phyloP scores from a whole-genome alignment of 1,140 invertebrate species.

The Paramacrobiotus metropolitanus region DNA sequence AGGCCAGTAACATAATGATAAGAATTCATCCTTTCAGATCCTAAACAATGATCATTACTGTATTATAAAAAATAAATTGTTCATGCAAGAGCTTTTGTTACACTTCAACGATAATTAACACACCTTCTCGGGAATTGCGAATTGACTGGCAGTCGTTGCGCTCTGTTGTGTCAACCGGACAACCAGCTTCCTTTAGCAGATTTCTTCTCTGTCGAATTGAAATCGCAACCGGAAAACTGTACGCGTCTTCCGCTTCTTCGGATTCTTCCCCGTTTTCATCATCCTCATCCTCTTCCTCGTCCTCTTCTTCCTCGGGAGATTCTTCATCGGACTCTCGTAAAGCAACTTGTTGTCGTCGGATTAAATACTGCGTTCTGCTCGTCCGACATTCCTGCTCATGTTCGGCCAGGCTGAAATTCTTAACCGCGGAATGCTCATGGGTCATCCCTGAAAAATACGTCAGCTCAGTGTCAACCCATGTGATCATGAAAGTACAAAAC shows the following conservation, averaged over 20 bases:
- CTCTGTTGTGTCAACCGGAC: background rate
- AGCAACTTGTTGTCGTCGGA: slow-evolving; percentile 10
- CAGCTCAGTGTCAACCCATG: too few relatives aligned
- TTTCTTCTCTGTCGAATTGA: background rate
- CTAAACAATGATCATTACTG: too few relatives aligned
- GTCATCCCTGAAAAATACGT: slow-evolving; percentile 61
- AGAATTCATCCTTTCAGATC: too few relatives aligned
- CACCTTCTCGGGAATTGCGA: slow-evolving; percentile 1
- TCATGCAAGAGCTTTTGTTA: too few relatives aligned
- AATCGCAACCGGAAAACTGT: background rate
- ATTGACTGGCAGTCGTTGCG: slow-evolving; percentile 1
- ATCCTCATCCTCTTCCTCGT: slow-evolving; percentile 32
- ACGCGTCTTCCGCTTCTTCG: background rate
- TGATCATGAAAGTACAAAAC: too few relatives aligned
- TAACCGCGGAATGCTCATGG: slow-evolving; percentile 47
- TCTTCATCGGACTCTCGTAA: slow-evolving; percentile 2
- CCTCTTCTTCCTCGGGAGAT: slow-evolving; percentile 19
- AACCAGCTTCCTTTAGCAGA: background rate
- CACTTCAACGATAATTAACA: too few relatives aligned
- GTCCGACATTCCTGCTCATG: slow-evolving; percentile 32
- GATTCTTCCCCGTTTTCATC: background rate
- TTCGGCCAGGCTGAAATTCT: slow-evolving; percentile 48
- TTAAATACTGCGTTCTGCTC: slow-evolving; percentile 9
- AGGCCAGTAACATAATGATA: too few relatives aligned
- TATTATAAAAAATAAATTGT: too few relatives aligned